A percentile compares a stretch with the other conserved stretches of the same genome.
These are phyloP conservation scores for Lucifuga dentata DNA, from an alignment of 2,113 vertebrate genomes.

Conservation along the genomic window DNA sequence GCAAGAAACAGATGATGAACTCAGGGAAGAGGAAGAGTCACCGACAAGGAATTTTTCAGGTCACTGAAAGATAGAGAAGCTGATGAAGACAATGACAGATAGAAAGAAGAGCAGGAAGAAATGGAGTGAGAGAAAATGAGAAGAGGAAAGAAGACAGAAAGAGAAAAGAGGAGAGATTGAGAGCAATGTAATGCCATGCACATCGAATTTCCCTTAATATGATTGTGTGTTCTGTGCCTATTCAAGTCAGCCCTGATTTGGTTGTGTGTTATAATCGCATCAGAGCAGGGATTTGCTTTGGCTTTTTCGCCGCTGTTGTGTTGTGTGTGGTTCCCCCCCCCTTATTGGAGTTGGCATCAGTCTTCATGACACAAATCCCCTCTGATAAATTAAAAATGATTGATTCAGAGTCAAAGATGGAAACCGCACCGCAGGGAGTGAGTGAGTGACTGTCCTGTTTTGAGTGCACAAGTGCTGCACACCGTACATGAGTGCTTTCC, in stretches of 20 bases:
- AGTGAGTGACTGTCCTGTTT: conserved; percentile 34
- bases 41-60: conserved; percentile 71
- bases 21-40: conserved; percentile 37
- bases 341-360: conserved; percentile 84
- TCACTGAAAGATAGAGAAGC: conserved; percentile 61
- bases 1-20: conserved; percentile 46
- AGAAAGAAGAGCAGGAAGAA: conserved; percentile 63
- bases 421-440: conserved; percentile 74
- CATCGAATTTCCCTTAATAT: conserved; percentile 86
- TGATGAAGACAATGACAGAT: conserved; percentile 61
- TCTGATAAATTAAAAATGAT: conserved; percentile 87
- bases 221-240: conserved; percentile 89
- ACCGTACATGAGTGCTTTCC: conserved; percentile 28
- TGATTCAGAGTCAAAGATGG: conserved; percentile 85
- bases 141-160: too few species aligned
- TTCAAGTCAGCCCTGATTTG: conserved; percentile 86
- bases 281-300: conserved; percentile 84
- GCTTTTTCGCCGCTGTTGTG: conserved; percentile 78
- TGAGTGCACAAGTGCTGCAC: conserved; percentile 27
- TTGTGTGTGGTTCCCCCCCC: conserved; percentile 43
- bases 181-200: conserved; percentile 84
- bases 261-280: conserved; percentile 87
- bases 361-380: conserved; percentile 85
- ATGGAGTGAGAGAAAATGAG: conserved; percentile 58
- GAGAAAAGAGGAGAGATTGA: conserved; percentile 63